Conservation (phyloP, 2,888 invertebrate genomes). For the Phengaris alcon region DNA sequence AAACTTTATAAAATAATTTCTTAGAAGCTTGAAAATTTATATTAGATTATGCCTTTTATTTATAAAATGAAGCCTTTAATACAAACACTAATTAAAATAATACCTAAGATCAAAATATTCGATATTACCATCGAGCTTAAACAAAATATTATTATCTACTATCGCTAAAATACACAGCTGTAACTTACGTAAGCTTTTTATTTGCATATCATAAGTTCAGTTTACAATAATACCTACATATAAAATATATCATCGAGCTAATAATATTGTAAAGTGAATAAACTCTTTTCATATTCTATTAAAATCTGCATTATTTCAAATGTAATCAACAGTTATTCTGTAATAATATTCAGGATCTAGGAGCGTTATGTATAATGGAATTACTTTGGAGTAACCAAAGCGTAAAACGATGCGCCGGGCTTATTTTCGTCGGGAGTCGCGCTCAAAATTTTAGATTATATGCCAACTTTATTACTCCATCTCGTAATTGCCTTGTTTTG, state of each 20-base stretch:
- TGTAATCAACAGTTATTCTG: constrained; percentile 20
- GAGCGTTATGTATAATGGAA: constrained; percentile 20
- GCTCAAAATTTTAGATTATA: constrained; percentile 53
- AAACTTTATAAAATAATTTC: too few species aligned
- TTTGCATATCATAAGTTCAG: background rate
- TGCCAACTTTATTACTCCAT: constrained; percentile 73
- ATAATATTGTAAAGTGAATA: background rate
- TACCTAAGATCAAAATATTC: too few species aligned
- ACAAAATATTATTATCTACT: too few species aligned
- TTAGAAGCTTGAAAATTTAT: too few species aligned
- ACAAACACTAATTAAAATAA: too few species aligned
- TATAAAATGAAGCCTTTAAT: too few species aligned
- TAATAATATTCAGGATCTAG: constrained; percentile 22
- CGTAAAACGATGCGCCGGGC: constrained; percentile 62
- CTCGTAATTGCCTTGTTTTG: constrained; percentile 77
- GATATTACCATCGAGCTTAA: too few species aligned
- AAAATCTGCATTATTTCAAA: constrained; percentile 18
- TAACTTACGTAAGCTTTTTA: background rate
- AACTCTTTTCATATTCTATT: background rate
- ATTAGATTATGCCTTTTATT: too few species aligned
- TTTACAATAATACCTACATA: too few species aligned
- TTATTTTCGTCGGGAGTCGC: constrained; percentile 36
- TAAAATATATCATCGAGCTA: background rate
- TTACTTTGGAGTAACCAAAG: constrained; percentile 40
- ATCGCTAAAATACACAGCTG: too few species aligned